A percentile compares a stretch with the other conserved stretches of the same genome.
These are phyloP conservation scores for Amphiprion percula DNA, from an alignment of 2,113 vertebrate species.

Conservation along the genomic window DNA sequence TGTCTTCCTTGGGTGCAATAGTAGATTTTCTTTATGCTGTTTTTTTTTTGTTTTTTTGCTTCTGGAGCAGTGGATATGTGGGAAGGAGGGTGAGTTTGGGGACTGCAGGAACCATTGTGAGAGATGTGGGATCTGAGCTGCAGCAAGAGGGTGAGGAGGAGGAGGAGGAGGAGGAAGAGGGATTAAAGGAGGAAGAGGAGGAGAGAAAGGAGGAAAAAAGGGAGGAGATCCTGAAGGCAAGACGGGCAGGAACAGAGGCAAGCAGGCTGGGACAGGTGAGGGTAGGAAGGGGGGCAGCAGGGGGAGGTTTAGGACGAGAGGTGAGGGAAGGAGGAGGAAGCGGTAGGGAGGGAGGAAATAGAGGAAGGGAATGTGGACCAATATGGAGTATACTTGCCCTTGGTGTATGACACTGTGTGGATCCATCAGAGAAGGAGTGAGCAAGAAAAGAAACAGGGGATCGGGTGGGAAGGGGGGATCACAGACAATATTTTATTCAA, in stretches of 20 bases:
- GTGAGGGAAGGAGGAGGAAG: constrained; percentile 82
- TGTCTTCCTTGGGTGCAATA: constrained; percentile 58
- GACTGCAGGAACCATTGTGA: constrained; percentile 86
- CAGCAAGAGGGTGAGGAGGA: constrained; percentile 72
- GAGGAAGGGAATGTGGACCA: constrained; percentile 93
- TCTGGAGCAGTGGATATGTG: constrained; percentile 75
- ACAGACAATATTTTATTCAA: constrained; percentile 99
- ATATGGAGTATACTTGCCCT: constrained; percentile 99
- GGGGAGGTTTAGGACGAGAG: constrained; percentile 79
- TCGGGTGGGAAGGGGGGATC: constrained; percentile 92
- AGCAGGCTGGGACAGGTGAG: constrained; percentile 88
- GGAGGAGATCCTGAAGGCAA: constrained; percentile 77
- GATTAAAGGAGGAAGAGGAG: constrained; percentile 84
- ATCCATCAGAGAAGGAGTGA: constrained; percentile 99
- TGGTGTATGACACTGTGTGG: constrained; percentile 95
- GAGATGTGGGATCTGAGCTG: constrained; percentile 88
- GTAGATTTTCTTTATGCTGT: constrained; percentile 33
- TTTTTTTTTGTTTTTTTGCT: constrained; percentile 38
- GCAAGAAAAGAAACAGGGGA: constrained; percentile 98
- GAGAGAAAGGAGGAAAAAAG: constrained; percentile 81
- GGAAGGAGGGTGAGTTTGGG: constrained; percentile 71
- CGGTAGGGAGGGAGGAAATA: constrained; percentile 79
- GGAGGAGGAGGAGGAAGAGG: constrained; percentile 72
- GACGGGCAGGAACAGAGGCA: constrained; percentile 83
- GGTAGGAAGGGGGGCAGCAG: constrained; percentile 82